Evolutionary conservation across 2,888 invertebrate genomes (phyloP).

Genomic region (Dicyrtomina minuta): DNA sequence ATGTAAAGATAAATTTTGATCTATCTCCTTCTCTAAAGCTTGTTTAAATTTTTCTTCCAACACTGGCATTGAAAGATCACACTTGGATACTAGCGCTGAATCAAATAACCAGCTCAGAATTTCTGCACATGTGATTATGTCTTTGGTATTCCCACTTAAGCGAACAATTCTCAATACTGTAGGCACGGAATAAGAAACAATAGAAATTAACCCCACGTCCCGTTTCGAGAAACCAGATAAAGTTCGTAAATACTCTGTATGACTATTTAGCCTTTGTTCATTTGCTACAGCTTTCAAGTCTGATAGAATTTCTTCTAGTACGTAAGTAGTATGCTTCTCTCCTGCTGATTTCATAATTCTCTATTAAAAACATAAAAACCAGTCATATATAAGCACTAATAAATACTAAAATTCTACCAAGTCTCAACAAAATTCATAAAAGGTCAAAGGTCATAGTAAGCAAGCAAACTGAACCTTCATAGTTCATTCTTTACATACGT

Average conservation of each 20-base stretch:
- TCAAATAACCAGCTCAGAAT: slow-evolving; percentile 12
- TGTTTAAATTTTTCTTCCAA: not conserved
- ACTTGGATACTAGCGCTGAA: not conserved
- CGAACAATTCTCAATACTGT: slow-evolving; percentile 7
- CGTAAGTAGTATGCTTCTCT: not conserved
- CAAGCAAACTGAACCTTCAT: not conserved
- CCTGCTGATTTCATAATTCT: slow-evolving; percentile 35
- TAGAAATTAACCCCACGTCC: not conserved
- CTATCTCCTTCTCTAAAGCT: slow-evolving; percentile 29
- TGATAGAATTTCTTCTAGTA: slow-evolving; percentile 34
- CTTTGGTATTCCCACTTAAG: not conserved
- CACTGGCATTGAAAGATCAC: not conserved
- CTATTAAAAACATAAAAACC: slow-evolving; percentile 26
- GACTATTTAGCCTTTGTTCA: slow-evolving; percentile 14
- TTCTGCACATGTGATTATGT: not conserved
- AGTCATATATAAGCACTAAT: not conserved
- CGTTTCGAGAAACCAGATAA: not conserved
- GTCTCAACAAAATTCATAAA: slow-evolving; percentile 2
- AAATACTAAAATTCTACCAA: too few species aligned
- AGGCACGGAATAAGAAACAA: slow-evolving; percentile 2
- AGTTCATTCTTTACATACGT: slow-evolving; percentile 15
- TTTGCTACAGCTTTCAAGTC: slow-evolving; percentile 5
- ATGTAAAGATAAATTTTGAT: slow-evolving; percentile 14
- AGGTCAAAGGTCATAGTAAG: not conserved
- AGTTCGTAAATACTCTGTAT: slow-evolving; percentile 17